Percentiles rank a stretch among this genome's conserved stretches.
These are phyloP conservation scores for Abrostola triplasia DNA, from an alignment of 2,888 invertebrate genomes.

Conservation along the genomic window DNA sequence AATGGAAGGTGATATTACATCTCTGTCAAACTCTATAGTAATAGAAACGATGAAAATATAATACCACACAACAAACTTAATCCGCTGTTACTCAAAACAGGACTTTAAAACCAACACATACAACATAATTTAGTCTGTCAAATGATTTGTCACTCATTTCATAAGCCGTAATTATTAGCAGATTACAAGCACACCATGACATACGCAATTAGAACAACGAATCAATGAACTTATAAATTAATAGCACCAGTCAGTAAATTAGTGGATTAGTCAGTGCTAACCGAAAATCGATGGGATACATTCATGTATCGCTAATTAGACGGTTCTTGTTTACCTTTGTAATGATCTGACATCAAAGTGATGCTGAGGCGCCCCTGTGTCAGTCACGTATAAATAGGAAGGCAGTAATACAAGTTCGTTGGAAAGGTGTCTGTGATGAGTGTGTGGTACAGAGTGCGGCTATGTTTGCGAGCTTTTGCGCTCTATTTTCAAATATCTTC, in stretches of 20 bases:
- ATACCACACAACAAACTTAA: no score
- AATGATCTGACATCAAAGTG: slow-evolving; percentile 79
- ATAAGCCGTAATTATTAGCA: slow-evolving; percentile 36
- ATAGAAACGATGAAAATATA: no score
- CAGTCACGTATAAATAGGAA: slow-evolving; percentile 28
- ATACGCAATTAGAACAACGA: slow-evolving; percentile 53
- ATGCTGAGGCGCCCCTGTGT: slow-evolving; percentile 51
- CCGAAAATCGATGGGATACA: slow-evolving; percentile 73
- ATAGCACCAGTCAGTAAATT: slow-evolving; percentile 73
- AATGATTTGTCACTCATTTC: slow-evolving; percentile 24
- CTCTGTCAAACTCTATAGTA: no score
- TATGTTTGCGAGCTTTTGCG: neutral
- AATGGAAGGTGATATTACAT: no score
- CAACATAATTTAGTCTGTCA: slow-evolving; percentile 36
- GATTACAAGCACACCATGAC: slow-evolving; percentile 35
- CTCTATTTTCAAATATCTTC: no score
- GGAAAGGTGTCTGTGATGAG: neutral
- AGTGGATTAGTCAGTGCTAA: slow-evolving; percentile 72
- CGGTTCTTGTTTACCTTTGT: slow-evolving; percentile 75
- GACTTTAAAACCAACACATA: no score
- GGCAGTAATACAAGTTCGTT: slow-evolving; percentile 10
- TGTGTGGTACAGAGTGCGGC: neutral
- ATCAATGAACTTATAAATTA: slow-evolving; percentile 69
- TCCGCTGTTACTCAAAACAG: no score
- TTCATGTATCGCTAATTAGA: slow-evolving; percentile 80